Evolutionary conservation across 2,113 vertebrate species (phyloP).

Genomic region (Chionis minor): DNA sequence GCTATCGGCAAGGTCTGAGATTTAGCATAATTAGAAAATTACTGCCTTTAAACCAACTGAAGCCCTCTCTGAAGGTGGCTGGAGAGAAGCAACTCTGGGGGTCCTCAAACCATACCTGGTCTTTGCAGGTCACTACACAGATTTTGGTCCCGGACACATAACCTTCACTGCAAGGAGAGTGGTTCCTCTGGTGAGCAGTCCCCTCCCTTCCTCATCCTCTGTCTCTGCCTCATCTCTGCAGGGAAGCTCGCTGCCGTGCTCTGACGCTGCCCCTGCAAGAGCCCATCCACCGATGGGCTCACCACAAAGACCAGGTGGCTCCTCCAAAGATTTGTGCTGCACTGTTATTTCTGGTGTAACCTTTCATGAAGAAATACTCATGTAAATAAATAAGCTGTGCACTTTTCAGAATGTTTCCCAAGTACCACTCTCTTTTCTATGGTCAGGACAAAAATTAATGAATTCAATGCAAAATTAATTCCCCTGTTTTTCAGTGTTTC

Average conservation of each 20-base stretch:
- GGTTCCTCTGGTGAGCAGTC: background rate
- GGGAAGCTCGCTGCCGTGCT: background rate
- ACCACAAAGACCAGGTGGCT: background rate
- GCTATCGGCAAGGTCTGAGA: background rate
- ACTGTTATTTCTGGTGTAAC: background rate
- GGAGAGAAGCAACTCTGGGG: background rate
- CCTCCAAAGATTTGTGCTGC: background rate
- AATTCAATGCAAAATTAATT: background rate
- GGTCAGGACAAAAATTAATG: background rate
- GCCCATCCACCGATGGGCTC: background rate
- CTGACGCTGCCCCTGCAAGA: background rate
- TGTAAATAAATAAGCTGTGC: background rate
- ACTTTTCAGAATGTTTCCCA: background rate
- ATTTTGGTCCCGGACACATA: background rate
- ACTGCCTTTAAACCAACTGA: background rate
- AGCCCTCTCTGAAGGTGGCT: background rate
- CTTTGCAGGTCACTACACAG: background rate
- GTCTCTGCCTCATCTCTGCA: background rate
- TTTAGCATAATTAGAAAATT: background rate
- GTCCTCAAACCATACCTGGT: accelerated
- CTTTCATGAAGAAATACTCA: background rate
- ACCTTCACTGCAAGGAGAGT: accelerated
- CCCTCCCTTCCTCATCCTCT: background rate
- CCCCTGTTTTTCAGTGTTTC: background rate
- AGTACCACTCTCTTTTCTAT: background rate